Percentiles rank a stretch among this genome's conserved stretches.
Conservation (phyloP, 1,140 invertebrate species). For the Andrena cerasifolii region DNA sequence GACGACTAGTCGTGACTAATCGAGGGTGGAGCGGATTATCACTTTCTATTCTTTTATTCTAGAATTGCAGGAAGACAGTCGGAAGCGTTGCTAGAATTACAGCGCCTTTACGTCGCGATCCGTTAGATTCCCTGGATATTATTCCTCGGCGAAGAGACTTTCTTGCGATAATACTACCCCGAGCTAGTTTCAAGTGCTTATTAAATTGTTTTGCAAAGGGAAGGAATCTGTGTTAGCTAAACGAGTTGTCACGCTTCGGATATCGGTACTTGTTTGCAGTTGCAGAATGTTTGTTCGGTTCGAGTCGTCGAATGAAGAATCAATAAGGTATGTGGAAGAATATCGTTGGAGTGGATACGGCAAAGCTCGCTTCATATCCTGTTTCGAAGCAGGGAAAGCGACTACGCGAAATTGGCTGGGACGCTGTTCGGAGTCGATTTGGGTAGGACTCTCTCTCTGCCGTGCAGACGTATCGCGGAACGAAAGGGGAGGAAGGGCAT, state of each 20-base stretch:
- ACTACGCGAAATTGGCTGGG: conserved; percentile 36
- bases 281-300: too few relatives aligned
- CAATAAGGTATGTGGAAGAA: background rate
- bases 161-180: too few relatives aligned
- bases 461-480: conserved; percentile 30
- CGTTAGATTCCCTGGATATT: background rate
- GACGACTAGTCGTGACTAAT: conserved; percentile 56
- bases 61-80: too few relatives aligned
- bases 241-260: too few relatives aligned
- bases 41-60: conserved; percentile 17
- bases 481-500: conserved; percentile 41
- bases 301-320: too few relatives aligned
- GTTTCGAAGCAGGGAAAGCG: conserved; percentile 11
- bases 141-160: too few relatives aligned
- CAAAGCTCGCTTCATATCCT: background rate
- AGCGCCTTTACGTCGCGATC: background rate
- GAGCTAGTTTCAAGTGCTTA: too few relatives aligned
- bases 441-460: background rate
- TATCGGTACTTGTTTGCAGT: too few relatives aligned
- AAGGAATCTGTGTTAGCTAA: too few relatives aligned
- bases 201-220: too few relatives aligned
- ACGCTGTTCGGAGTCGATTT: conserved; percentile 24
- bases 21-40: conserved; percentile 49
- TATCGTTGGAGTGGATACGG: background rate
- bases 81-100: background rate